These are phyloP conservation scores for Platysteira castanea DNA, from an alignment of 2,113 vertebrate genomes.

Conservation along the genomic window DNA sequence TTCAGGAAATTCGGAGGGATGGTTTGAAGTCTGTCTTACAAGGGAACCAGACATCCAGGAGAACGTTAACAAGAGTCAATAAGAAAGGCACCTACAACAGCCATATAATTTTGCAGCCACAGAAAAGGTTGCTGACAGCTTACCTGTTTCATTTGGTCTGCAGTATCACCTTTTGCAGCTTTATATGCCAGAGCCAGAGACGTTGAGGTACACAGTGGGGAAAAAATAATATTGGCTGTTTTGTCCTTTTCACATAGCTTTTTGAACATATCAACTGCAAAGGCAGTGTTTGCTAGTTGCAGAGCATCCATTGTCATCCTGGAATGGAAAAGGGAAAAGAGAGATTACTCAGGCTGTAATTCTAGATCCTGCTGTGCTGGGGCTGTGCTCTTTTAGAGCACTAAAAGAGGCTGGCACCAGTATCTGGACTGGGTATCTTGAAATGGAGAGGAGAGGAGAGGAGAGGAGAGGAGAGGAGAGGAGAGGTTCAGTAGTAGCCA, in stretches of 20 bases:
- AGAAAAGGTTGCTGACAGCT: neutral
- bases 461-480: neutral
- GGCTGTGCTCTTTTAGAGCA: neutral
- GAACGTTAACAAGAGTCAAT: neutral
- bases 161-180: conserved; percentile 76
- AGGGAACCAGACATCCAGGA: neutral
- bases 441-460: neutral
- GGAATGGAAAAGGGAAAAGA: conserved; percentile 16
- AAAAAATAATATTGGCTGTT: conserved; percentile 72
- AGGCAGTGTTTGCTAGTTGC: conserved; percentile 73
- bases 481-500: neutral
- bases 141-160: conserved; percentile 76
- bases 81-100: neutral
- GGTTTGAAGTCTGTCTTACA: neutral
- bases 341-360: neutral
- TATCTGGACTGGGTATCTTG: neutral
- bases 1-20: neutral
- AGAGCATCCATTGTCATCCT: conserved; percentile 75
- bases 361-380: neutral
- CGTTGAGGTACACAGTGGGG: conserved; percentile 74
- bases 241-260: conserved; percentile 69
- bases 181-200: conserved; percentile 76
- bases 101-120: neutral
- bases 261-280: conserved; percentile 78
- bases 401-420: neutral